phyloP scores from a whole-genome alignment of 1,140 invertebrate species.

The Nasonia vitripennis region DNA sequence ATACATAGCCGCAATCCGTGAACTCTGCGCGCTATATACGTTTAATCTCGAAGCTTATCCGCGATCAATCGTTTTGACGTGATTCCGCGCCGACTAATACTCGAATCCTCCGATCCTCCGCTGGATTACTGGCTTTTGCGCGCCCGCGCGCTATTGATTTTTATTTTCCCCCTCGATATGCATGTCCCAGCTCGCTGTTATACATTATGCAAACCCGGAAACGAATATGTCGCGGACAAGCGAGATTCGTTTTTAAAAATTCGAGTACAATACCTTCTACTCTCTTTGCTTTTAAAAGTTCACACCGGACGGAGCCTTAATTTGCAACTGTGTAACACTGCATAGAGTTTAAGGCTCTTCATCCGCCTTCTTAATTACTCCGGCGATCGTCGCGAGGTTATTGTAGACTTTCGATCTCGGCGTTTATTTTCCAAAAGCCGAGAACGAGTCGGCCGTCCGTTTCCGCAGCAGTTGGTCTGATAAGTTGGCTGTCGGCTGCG shows the following conservation, averaged over 20 bases:
- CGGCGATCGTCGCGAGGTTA: neutral
- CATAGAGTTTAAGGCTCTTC: neutral
- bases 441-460: no score
- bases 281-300: constrained; percentile 23
- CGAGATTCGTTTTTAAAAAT: neutral
- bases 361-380: neutral
- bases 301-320: neutral
- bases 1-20: neutral
- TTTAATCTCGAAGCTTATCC: neutral
- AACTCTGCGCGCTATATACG: neutral
- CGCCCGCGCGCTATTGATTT: neutral
- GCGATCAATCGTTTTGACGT: neutral
- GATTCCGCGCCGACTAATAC: neutral
- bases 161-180: neutral
- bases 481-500: neutral
- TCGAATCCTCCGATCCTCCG: neutral
- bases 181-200: no score
- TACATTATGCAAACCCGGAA: no score
- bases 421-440: neutral
- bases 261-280: neutral
- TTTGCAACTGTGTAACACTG: neutral
- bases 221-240: no score
- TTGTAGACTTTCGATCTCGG: neutral
- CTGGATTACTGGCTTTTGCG: neutral
- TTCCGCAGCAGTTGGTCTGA: neutral